Percentiles rank a stretch among this genome's conserved stretches.
phyloP scores from a whole-genome alignment of 1,140 invertebrate genomes.

The Epicauta chinensis region DNA sequence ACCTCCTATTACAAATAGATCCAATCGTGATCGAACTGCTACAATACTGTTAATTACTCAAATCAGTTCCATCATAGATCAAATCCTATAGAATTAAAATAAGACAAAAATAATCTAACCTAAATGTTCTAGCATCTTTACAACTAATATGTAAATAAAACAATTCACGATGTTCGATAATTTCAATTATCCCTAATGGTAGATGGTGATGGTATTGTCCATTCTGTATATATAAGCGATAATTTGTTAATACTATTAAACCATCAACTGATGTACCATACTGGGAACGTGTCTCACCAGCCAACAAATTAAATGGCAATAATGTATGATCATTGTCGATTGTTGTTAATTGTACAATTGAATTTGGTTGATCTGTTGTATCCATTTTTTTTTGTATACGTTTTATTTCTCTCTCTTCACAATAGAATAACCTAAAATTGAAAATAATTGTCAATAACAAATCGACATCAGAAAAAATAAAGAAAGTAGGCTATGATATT shows the following conservation, averaged over 20 bases:
- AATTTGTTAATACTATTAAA: slow-evolving; percentile 82
- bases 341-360: slow-evolving; percentile 38
- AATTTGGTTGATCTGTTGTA: slow-evolving; percentile 37
- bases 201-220: slow-evolving; percentile 59
- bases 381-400: too few species aligned
- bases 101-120: slow-evolving; percentile 45
- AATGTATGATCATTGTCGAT: slow-evolving; percentile 41
- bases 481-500: not conserved
- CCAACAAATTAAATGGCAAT: slow-evolving; percentile 49
- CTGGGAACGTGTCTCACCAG: slow-evolving; percentile 51
- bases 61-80: too few species aligned
- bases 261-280: slow-evolving; percentile 61
- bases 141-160: slow-evolving; percentile 74
- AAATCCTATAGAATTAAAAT: not conserved
- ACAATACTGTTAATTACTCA: too few species aligned
- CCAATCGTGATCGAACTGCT: too few species aligned
- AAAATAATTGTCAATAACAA: too few species aligned
- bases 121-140: slow-evolving; percentile 76
- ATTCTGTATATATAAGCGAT: slow-evolving; percentile 68
- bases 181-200: slow-evolving; percentile 79
- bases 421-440: too few species aligned
- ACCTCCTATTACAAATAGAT: too few species aligned
- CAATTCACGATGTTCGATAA: slow-evolving; percentile 71
- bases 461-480: not conserved
- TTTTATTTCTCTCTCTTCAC: too few species aligned